These are phyloP conservation scores for Saccostrea glomerata DNA, from an alignment of 1,140 invertebrate genomes.

Conservation along the genomic window DNA sequence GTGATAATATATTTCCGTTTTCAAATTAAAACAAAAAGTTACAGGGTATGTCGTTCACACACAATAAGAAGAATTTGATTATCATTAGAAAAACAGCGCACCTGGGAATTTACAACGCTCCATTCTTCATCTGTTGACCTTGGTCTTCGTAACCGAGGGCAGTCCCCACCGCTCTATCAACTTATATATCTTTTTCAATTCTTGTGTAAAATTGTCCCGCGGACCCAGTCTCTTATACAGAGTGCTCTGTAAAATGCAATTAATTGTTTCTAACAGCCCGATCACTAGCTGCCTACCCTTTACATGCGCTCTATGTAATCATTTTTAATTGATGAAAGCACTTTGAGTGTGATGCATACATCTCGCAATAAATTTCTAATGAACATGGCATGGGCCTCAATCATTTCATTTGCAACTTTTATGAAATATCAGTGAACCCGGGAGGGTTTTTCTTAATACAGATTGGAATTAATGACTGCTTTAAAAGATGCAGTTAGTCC, in stretches of 20 bases:
- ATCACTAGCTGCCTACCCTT: not conserved
- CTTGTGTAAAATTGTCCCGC: not conserved
- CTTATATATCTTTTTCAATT: constrained; percentile 20
- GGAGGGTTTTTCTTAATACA: not conserved
- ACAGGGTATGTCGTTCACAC: not conserved
- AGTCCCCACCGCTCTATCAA: not conserved
- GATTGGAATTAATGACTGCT: constrained; percentile 26
- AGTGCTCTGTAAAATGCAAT: constrained; percentile 26
- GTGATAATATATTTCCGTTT: not conserved
- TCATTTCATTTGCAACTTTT: constrained; percentile 15
- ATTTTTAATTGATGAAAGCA: constrained; percentile 32
- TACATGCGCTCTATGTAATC: not conserved
- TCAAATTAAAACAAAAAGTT: not conserved
- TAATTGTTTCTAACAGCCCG: constrained; percentile 30
- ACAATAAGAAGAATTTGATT: constrained; percentile 32
- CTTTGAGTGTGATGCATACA: constrained; percentile 17
- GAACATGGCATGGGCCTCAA: not conserved
- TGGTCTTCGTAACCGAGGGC: not conserved
- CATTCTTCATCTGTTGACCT: not conserved
- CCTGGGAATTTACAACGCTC: not conserved
- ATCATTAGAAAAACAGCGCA: constrained; percentile 6
- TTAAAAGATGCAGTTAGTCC: constrained; percentile 33
- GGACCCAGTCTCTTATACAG: not conserved
- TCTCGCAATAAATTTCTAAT: constrained; percentile 25
- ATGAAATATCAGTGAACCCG: not conserved